Base-by-base conservation (phyloP, 1,140 invertebrate species). In the Drosophila arizonae region DNA sequence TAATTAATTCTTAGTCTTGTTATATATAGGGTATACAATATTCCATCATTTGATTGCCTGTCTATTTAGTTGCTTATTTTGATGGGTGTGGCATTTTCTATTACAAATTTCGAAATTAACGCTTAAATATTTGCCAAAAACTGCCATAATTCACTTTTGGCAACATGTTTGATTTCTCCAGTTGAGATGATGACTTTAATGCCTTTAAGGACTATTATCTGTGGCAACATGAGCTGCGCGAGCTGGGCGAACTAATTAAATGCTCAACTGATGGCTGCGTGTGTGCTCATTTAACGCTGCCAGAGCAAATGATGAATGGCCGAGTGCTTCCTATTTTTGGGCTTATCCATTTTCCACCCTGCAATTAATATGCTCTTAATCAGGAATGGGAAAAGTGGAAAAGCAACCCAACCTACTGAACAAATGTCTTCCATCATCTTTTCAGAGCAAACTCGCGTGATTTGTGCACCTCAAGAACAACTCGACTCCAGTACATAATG, bases 241-340 rank as follows among this genome's bases (percentile, higher is more conserved):
- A 26, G 6, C 73, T 58, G 72, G 33, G 75, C 73, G 78, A 72
- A 86, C 64, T 82, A 87, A 87, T 87, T 87, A 87, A 87, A 87
- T 81, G 76, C 70, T 62, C 52, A 63, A 72, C 60, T 79, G 36
- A 10, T 51, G 52, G 52, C 72, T 62, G 61, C 54, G 52, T 43
- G 52, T 51, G 68, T 56, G 45, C 61, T 71, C 68, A 71, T 71
- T 71, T 65, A 63, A 63, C 68, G 68, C 67, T 50, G 58, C 51
- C 65, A 41, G 33, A 13, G 17, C 45, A 58, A 51, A 74, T 87
- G 82, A 87, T 88, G 72, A 87, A 87, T 88, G 76, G 84, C 52
- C 62, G 24, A 50, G 33, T 43, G 71, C 60, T 63, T 76, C 72
- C 61, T 71, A 62, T 64, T 62, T 86, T 58, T 68, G 50, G 48